Conservation (phyloP, 2,888 invertebrate species). For the Galeruca laticollis region DNA sequence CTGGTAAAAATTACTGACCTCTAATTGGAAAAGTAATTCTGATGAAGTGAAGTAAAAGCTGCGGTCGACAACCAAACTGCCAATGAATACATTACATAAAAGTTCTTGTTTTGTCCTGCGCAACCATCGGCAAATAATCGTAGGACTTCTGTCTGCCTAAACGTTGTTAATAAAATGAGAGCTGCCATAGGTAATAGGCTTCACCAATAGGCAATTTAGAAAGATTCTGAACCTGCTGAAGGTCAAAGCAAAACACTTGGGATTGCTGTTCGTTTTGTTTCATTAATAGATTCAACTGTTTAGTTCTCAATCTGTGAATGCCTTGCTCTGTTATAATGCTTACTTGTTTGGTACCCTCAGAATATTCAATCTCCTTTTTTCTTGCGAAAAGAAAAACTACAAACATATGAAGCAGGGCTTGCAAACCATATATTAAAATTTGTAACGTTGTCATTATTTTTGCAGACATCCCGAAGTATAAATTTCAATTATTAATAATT, state of each 20-base stretch:
- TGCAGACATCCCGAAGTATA: too few species aligned
- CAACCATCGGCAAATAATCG: constrained; percentile 5
- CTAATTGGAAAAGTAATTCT: constrained; percentile 15
- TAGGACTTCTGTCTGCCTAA: too few species aligned
- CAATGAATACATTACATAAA: constrained; percentile 11
- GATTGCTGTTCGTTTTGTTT: not conserved
- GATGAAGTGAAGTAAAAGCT: constrained; percentile 9
- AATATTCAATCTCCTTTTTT: too few species aligned
- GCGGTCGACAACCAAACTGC: not conserved
- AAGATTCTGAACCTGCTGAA: constrained; percentile 11
- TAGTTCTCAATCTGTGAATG: not conserved
- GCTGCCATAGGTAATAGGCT: constrained; percentile 6
- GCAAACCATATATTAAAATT: too few species aligned
- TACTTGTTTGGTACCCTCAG: too few species aligned
- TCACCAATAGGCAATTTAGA: constrained; percentile 14
- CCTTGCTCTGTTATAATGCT: too few species aligned
- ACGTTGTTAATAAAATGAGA: not conserved
- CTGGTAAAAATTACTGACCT: constrained; percentile 5
- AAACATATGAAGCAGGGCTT: too few species aligned
- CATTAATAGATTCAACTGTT: constrained; percentile 9
- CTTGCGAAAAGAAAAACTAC: too few species aligned
- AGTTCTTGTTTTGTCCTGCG: constrained; percentile 9
- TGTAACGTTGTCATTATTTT: too few species aligned
- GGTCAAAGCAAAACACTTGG: constrained; percentile 10
- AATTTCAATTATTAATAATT: too few species aligned